These are phyloP conservation scores for Agonopterix heracliana DNA, from an alignment of 2,888 invertebrate species.

Conservation along the genomic window DNA sequence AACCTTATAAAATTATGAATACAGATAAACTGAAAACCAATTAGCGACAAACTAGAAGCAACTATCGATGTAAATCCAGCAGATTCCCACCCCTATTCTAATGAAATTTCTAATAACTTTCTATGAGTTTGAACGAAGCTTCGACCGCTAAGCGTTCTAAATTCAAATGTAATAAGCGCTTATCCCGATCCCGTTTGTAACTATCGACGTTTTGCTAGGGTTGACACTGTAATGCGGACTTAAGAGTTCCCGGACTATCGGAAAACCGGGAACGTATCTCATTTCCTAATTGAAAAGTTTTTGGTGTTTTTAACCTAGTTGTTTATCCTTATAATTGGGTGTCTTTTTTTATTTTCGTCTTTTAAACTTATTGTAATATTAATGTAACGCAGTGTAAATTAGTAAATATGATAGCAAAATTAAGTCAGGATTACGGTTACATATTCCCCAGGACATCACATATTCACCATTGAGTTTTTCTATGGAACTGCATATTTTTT, in stretches of 20 bases:
- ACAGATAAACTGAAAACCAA: background rate
- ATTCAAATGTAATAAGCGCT: conserved; percentile 40
- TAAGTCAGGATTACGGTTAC: too few species aligned
- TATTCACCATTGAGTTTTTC: too few species aligned
- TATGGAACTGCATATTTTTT: too few species aligned
- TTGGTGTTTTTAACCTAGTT: background rate
- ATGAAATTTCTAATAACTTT: conserved; percentile 4
- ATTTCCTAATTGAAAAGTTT: background rate
- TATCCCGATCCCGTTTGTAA: conserved; percentile 29
- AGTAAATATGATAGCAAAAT: too few species aligned
- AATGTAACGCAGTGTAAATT: too few species aligned
- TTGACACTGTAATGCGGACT: too few species aligned
- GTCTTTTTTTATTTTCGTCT: too few species aligned
- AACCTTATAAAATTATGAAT: too few species aligned
- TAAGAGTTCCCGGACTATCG: background rate
- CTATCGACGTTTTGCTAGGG: conserved; percentile 20
- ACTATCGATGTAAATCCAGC: conserved; percentile 15
- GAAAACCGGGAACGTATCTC: background rate
- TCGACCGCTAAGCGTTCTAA: conserved; percentile 26
- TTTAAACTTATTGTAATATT: too few species aligned
- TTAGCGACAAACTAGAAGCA: background rate
- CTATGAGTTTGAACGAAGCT: background rate
- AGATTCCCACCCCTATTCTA: conserved; percentile 19
- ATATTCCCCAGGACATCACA: too few species aligned
- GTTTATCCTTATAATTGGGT: too few species aligned